Evolutionary conservation across 2,113 vertebrate genomes (phyloP).

Genomic region (Pterocles orientalis): DNA sequence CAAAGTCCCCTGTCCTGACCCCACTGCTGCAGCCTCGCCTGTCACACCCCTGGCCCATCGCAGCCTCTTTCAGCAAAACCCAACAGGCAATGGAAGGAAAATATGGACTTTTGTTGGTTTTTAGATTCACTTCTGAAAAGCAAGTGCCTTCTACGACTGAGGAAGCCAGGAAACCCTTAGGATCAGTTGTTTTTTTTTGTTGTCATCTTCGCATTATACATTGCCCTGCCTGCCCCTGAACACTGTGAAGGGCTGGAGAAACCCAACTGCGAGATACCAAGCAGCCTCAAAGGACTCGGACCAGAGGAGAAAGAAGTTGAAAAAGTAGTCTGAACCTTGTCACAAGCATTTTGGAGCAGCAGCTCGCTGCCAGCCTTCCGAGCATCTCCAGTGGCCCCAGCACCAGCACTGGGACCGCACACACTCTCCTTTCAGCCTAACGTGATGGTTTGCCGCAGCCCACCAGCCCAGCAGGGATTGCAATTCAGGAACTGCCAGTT

Average conservation of each 20-base stretch:
- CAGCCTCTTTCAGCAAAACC: not conserved
- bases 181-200: not conserved
- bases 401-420: not conserved
- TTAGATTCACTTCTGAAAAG: not conserved
- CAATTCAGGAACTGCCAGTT: not conserved
- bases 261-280: not conserved
- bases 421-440: not conserved
- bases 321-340: not conserved
- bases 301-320: not conserved
- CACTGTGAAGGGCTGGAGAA: not conserved
- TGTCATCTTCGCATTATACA: not conserved
- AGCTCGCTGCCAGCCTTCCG: not conserved
- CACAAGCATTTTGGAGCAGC: not conserved
- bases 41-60: not conserved
- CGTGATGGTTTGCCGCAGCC: rapidly evolving
- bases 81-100: not conserved
- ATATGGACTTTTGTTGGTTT: not conserved
- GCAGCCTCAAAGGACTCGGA: not conserved
- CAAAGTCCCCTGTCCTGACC: rapidly evolving
- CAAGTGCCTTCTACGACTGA: not conserved
- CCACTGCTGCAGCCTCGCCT: not conserved
- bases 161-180: not conserved
- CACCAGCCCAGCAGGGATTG: rapidly evolving
- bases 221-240: not conserved
- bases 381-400: no score